phyloP scores from a whole-genome alignment of 2,888 invertebrate genomes.

The Coelogynopora nodosa region DNA sequence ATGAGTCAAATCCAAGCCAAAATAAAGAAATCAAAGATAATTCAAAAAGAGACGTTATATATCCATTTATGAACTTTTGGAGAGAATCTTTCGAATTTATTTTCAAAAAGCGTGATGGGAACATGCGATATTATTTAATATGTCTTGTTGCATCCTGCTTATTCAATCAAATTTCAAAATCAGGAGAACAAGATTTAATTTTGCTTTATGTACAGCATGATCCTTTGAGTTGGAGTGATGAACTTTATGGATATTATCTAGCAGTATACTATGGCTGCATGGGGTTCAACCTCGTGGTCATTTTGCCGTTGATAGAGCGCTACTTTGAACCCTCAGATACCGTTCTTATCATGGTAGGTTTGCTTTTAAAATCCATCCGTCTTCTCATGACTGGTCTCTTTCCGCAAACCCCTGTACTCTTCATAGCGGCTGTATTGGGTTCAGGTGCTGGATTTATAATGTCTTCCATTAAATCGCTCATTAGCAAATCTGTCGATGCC shows the following conservation, averaged over 20 bases:
- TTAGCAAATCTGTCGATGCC: slow-evolving; percentile 57
- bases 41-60: too few species aligned
- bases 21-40: not conserved
- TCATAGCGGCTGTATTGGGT: slow-evolving; percentile 55
- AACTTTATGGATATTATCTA: slow-evolving; percentile 57
- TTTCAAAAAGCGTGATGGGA: slow-evolving; percentile 12
- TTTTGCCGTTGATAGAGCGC: slow-evolving; percentile 56
- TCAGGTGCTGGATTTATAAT: slow-evolving; percentile 48
- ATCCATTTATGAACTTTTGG: slow-evolving; percentile 26
- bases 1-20: slow-evolving; percentile 9
- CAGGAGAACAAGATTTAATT: slow-evolving; percentile 59
- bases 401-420: slow-evolving; percentile 55
- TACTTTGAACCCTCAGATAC: slow-evolving; percentile 53
- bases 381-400: slow-evolving; percentile 52
- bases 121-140: slow-evolving; percentile 48
- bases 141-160: slow-evolving; percentile 53
- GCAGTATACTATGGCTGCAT: slow-evolving; percentile 59
- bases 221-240: slow-evolving; percentile 57
- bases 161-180: slow-evolving; percentile 55
- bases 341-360: slow-evolving; percentile 54
- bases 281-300: slow-evolving; percentile 55
- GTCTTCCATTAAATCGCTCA: slow-evolving; percentile 54
- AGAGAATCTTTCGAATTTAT: slow-evolving; percentile 25
- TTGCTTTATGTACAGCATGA: slow-evolving; percentile 55
- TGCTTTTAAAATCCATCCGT: slow-evolving; percentile 55